Evolutionary conservation across 1,140 invertebrate genomes (phyloP), one percentile per base, ranked within the genome.

Genomic region (Physella acuta): DNA sequence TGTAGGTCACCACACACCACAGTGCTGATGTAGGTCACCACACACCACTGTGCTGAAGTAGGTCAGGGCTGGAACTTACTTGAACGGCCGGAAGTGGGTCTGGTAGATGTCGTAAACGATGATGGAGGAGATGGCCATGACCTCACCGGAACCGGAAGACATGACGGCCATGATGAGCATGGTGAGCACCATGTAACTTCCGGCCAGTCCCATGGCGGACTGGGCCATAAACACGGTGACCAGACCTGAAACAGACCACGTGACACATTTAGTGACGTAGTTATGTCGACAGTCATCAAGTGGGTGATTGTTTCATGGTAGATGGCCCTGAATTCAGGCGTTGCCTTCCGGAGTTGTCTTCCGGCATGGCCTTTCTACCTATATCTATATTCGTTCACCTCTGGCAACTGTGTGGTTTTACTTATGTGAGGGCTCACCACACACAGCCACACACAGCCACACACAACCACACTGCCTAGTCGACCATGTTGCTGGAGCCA

Each of bases 71-170:
- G n/a, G n/a, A 3, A 66, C 61, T 70, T 68, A 79, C 77, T 76
- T 75, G 60, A 76, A 81, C 0, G 78, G 78, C 16, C 68, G 49
- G 8, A 79, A 72, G 70, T 79, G 78, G 1, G 75, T 73, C 55
- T 77, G 78, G 61, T 84, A 86, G 30, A 86, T 82, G 73, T 86
- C 84, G 62, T 85, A 85, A 30, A 86, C 78, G 44, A 85, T 81
- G 63, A 86, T 85, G 44, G 83, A 84, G 11, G 82, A 79, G 1
- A 86, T 78, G 17, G 84, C 84, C 74, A 86, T 82, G 24, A 86
- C 83, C 70, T 86, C 83, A 17, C 81, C 80, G 33, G 81, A 78
- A 31, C 81, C 82, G 26, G 78, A 79, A n/a, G 77, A 78, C 79
- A 81, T 81, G n/a, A 81, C 69, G 0, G 79, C 75, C 79, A 81